These are phyloP conservation scores for Hylia prasina DNA, from an alignment of 2,113 vertebrate genomes.

Conservation along the genomic window DNA sequence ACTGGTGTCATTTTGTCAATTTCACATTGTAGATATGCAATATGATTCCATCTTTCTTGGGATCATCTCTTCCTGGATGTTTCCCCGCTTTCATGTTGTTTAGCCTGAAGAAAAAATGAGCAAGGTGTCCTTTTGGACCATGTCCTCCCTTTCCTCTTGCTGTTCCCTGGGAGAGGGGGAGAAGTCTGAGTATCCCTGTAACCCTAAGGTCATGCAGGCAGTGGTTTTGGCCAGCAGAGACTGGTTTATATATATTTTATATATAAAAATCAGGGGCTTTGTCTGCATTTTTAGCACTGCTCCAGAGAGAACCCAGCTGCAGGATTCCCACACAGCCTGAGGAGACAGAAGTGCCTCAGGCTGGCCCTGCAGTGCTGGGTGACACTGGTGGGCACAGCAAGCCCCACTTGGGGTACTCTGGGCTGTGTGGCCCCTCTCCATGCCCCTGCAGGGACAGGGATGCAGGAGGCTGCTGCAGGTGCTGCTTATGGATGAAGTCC, in stretches of 20 bases:
- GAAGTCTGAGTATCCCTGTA: background rate
- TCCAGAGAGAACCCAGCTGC: background rate
- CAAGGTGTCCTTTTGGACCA: too few species aligned
- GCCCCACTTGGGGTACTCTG: background rate
- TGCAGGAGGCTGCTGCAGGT: background rate
- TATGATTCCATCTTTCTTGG: background rate
- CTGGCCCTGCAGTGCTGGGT: accelerated
- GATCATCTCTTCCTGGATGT: background rate
- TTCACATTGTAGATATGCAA: background rate
- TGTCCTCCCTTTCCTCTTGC: background rate
- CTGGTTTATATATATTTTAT: background rate
- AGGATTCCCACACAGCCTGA: accelerated
- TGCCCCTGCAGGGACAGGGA: background rate
- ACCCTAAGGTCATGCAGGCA: background rate
- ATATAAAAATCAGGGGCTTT: background rate
- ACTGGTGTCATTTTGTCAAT: background rate
- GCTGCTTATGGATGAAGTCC: background rate
- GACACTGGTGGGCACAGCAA: background rate
- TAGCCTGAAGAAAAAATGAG: background rate
- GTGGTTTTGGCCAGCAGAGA: background rate
- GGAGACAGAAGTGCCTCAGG: background rate
- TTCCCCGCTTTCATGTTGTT: background rate
- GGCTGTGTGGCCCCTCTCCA: background rate
- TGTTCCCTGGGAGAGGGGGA: background rate
- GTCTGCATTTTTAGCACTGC: background rate